Base-by-base conservation (phyloP, 2,113 vertebrate genomes). In the Zosterops hypoxanthus region DNA sequence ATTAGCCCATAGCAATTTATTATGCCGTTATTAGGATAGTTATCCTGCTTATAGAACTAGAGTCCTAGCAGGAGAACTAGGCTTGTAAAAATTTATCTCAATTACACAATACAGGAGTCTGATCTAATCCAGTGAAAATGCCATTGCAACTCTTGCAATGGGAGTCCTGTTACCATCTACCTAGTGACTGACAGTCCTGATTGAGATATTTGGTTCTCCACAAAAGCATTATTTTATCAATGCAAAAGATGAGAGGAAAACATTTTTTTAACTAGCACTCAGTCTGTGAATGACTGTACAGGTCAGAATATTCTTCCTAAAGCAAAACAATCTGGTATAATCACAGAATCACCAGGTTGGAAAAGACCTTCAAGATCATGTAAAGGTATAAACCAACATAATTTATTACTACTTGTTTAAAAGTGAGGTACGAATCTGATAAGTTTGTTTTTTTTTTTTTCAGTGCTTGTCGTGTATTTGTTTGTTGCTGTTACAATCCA, bases 221-320 rank as follows among this genome's bases (percentile, higher is more conserved):
- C 0, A 0, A 41, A 59, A 60, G 3, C 24, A 26, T 31, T n/a
- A 44, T 3, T 5, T 16, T 33, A 12, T 12, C 36, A 25, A 5
- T 52, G 20, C 4, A 63, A 59, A 80, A 72, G 9, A 39, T 25
- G 7, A 46, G 25, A 75, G 28, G 33, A 24, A 60, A 69, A 63
- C 7, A 49, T 36, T 77, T 76, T 81, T 81, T 9, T 47, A 76
- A 46, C 31, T 79, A 46, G 4, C 15, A 76, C 8, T 39, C 13
- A 1, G 3, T 20, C 12, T 49, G 24, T 57, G n/a, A 65, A 52
- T 53, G 9, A 44, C 24, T 46, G 23, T 72, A 65, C 22, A 73
- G 33, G 17, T 82, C 23, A 46, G 36, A 68, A 33, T 15, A 12
- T 57, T 81, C 47, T 24, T 64, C 8, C 15, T 46, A 20, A 63